Evolutionary conservation across 2,888 invertebrate species (phyloP).

Genomic region (Hipparchia semele): DNA sequence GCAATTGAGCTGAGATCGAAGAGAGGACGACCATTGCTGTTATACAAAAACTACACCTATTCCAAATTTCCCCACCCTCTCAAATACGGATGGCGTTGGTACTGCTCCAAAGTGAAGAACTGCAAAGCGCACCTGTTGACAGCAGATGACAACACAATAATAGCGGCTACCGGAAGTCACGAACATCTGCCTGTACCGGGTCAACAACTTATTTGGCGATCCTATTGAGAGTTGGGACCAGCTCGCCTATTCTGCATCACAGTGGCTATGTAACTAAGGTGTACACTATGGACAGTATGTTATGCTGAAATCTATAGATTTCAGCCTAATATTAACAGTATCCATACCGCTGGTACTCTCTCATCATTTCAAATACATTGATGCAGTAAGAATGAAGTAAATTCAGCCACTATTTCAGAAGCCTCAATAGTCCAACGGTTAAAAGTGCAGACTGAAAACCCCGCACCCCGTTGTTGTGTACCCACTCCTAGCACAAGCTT

Average conservation of each 20-base stretch:
- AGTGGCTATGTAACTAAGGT: no score
- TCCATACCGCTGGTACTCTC: no score
- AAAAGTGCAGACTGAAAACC: no score
- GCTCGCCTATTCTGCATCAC: not conserved
- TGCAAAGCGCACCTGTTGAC: conserved; percentile 65
- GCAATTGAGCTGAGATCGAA: conserved; percentile 53
- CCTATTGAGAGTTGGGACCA: not conserved
- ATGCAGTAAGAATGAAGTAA: no score
- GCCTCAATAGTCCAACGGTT: no score
- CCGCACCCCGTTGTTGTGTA: no score
- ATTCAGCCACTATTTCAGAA: no score
- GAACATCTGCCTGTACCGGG: conserved; percentile 47
- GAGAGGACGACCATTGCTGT: conserved; percentile 58
- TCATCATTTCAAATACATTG: no score
- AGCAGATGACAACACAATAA: conserved; percentile 50
- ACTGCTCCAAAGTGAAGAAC: conserved; percentile 64
- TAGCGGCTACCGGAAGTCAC: conserved; percentile 51
- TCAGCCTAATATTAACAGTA: no score
- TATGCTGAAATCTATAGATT: no score
- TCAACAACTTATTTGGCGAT: not conserved
- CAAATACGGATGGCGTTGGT: conserved; percentile 66
- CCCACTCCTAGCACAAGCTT: no score
- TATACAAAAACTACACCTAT: conserved; percentile 63
- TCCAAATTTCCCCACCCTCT: conserved; percentile 59
- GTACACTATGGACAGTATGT: no score